Evolutionary conservation across 2,888 invertebrate species (phyloP).

Genomic region (Polydrusus tereticollis): DNA sequence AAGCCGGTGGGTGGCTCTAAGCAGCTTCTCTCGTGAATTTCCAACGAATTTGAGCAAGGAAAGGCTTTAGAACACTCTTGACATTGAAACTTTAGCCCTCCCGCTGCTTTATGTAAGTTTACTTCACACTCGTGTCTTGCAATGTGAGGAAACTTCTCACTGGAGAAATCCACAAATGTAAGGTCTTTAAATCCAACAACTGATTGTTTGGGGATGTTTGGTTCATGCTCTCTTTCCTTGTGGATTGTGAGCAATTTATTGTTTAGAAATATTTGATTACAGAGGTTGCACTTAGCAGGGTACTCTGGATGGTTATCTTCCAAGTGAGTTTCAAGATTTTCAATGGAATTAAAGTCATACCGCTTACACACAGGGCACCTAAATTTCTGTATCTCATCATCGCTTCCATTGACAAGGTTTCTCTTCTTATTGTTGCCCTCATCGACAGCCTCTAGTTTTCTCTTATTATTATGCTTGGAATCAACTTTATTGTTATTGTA

Average conservation of each 20-base stretch:
- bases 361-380: slow-evolving; percentile 76
- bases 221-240: slow-evolving; percentile 73
- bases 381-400: slow-evolving; percentile 48
- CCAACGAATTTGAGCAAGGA: slow-evolving; percentile 76
- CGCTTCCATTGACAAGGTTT: slow-evolving; percentile 53
- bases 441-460: slow-evolving; percentile 62
- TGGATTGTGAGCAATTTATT: slow-evolving; percentile 80
- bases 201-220: slow-evolving; percentile 64
- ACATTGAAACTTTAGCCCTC: slow-evolving; percentile 76
- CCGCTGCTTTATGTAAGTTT: slow-evolving; percentile 70
- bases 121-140: slow-evolving; percentile 81
- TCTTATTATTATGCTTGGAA: slow-evolving; percentile 61
- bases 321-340: slow-evolving; percentile 75
- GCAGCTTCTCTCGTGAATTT: slow-evolving; percentile 76
- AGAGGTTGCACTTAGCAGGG: slow-evolving; percentile 77
- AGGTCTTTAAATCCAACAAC: slow-evolving; percentile 79
- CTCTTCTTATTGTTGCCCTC: slow-evolving; percentile 56
- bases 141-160: slow-evolving; percentile 83
- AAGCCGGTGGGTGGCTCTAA: slow-evolving; percentile 56
- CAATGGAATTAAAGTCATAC: slow-evolving; percentile 72
- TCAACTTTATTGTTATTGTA: slow-evolving; percentile 65
- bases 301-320: slow-evolving; percentile 77
- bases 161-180: slow-evolving; percentile 84
- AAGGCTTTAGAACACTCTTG: slow-evolving; percentile 80
- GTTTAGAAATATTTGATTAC: slow-evolving; percentile 81